Conservation (phyloP, 2,797 vertebrate genomes). For the Bovichtus variegatus region DNA sequence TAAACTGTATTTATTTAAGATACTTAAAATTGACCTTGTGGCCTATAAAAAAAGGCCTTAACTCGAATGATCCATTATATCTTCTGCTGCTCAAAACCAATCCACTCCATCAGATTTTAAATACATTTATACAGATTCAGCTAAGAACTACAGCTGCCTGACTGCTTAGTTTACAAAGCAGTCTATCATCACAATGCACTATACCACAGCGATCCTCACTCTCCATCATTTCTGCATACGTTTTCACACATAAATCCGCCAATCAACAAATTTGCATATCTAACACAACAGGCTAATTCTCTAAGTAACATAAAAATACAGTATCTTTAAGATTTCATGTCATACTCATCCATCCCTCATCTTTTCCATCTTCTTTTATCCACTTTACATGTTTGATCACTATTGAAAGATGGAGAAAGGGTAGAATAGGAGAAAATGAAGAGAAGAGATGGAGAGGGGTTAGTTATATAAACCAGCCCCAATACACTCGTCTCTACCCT, state of each 20-base stretch:
- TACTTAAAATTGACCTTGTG: background rate
- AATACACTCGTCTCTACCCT: constrained; percentile 55
- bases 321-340: constrained; percentile 61
- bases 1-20: background rate
- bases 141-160: constrained; percentile 21
- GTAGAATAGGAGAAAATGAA: constrained; percentile 75
- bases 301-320: constrained; percentile 50
- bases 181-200: constrained; percentile 32
- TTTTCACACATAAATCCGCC: constrained; percentile 31
- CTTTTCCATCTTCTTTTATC: constrained; percentile 75
- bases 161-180: constrained; percentile 27
- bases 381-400: constrained; percentile 79
- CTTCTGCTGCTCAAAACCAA: constrained; percentile 1
- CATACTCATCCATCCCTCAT: constrained; percentile 78
- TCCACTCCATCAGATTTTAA: constrained; percentile 9
- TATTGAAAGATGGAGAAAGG: constrained; percentile 79
- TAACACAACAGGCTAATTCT: constrained; percentile 47
- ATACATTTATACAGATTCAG: constrained; percentile 10
- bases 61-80: constrained; percentile 12
- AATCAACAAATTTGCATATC: constrained; percentile 40
- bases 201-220: constrained; percentile 6
- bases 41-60: background rate
- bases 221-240: constrained; percentile 4
- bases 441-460: constrained; percentile 71
- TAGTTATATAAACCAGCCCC: constrained; percentile 69